These are phyloP conservation scores for Megaustenia siamemsis DNA, from an alignment of 2,888 invertebrate species.

Conservation along the genomic window DNA sequence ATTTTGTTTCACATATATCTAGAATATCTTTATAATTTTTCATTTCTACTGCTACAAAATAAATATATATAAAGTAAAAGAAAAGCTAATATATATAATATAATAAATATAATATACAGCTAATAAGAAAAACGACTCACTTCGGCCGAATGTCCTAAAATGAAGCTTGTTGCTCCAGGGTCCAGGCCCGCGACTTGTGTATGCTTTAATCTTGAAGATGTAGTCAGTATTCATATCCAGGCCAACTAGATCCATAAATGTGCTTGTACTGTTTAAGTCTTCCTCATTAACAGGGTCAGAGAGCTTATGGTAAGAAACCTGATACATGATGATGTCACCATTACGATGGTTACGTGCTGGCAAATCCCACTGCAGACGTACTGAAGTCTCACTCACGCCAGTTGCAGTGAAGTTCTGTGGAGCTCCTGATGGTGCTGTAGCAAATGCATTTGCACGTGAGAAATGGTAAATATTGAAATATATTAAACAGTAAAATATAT, in stretches of 20 bases:
- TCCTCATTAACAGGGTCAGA: constrained; percentile 82
- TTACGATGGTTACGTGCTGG: constrained; percentile 93
- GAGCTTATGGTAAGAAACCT: constrained; percentile 87
- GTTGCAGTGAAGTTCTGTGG: constrained; percentile 86
- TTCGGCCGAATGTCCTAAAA: constrained; percentile 75
- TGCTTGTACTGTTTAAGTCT: constrained; percentile 76
- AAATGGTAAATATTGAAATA: too few species aligned
- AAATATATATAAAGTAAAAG: too few species aligned
- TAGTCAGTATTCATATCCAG: constrained; percentile 97
- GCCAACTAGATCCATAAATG: constrained; percentile 72
- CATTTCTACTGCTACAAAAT: too few species aligned
- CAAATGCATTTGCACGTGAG: too few species aligned
- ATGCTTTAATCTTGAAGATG: constrained; percentile 93
- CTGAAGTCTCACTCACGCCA: constrained; percentile 87
- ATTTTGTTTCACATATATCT: too few species aligned
- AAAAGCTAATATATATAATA: too few species aligned
- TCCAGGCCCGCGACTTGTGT: constrained; percentile 93
- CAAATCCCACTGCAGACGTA: constrained; percentile 81
- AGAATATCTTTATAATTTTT: too few species aligned
- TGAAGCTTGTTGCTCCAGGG: constrained; percentile 93
- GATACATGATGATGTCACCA: constrained; percentile 95
- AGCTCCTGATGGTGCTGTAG: constrained; percentile 79
- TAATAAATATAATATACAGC: too few species aligned
- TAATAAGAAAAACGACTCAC: constrained; percentile 59
- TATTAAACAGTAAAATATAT: too few species aligned